phyloP scores from a whole-genome alignment of 2,113 vertebrate species.

The Gasterosteus aculeatus region DNA sequence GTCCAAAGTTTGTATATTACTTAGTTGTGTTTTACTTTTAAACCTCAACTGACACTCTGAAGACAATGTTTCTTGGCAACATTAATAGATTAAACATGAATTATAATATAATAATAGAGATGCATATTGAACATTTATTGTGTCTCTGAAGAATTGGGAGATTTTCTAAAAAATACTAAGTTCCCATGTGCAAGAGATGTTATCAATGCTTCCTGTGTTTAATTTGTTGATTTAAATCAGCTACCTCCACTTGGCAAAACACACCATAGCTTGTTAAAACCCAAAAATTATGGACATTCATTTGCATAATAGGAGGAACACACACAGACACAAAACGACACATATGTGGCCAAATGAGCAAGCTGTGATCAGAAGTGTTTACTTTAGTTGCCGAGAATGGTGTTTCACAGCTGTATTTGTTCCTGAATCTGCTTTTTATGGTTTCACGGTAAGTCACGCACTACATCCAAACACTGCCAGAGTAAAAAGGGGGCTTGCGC shows the following conservation, averaged over 20 bases:
- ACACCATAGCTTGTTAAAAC: constrained; percentile 31
- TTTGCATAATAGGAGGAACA: constrained; percentile 17
- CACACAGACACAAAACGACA: constrained; percentile 40
- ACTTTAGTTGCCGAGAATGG: constrained; percentile 56
- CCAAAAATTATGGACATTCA: constrained; percentile 13
- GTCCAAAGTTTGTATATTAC: not conserved
- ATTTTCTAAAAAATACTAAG: constrained; percentile 30
- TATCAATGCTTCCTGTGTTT: constrained; percentile 67
- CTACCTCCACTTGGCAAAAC: constrained; percentile 63
- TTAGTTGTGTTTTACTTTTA: not conserved
- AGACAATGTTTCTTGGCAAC: constrained; percentile 1
- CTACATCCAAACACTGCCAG: constrained; percentile 61
- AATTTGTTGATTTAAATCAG: constrained; percentile 60
- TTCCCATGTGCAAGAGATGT: constrained; percentile 44
- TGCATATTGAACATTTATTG: constrained; percentile 18
- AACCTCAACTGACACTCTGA: not conserved
- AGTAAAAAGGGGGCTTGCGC: constrained; percentile 37
- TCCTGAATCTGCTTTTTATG: constrained; percentile 62
- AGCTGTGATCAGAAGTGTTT: constrained; percentile 62
- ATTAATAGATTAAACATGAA: not conserved
- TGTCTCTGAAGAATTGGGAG: constrained; percentile 15
- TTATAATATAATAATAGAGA: constrained; percentile 2
- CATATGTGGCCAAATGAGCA: constrained; percentile 42
- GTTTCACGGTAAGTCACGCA: constrained; percentile 44
- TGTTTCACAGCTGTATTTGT: constrained; percentile 67